Percentiles rank a stretch among this genome's conserved stretches.
Evolutionary conservation across 2,888 invertebrate species (phyloP).

Genomic region (Rhabditoides inermis): DNA sequence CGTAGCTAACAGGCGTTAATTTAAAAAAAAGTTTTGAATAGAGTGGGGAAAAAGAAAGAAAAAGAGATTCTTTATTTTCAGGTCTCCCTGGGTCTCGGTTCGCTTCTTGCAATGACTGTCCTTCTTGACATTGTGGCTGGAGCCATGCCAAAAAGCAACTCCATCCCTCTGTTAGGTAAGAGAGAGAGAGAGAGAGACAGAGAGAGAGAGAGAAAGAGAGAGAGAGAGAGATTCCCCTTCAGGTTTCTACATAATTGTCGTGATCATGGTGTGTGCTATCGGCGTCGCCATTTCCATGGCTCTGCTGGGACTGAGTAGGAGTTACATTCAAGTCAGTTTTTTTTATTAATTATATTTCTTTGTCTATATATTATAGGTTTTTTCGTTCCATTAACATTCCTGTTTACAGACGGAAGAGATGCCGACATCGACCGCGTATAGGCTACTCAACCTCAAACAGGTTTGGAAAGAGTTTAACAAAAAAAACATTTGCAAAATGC

Average conservation of each 20-base stretch:
- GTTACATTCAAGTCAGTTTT: constrained; percentile 34
- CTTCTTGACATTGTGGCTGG: constrained; percentile 43
- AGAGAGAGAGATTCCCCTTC: too few relatives aligned
- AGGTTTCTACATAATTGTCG: constrained; percentile 47
- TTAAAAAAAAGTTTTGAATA: too few relatives aligned
- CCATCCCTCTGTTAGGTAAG: constrained; percentile 41
- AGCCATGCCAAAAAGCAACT: constrained; percentile 50
- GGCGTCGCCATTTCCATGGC: constrained; percentile 49
- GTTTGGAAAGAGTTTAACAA: too few relatives aligned
- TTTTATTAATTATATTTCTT: too few relatives aligned
- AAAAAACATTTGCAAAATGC: too few relatives aligned
- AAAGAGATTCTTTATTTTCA: too few relatives aligned
- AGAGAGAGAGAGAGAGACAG: too few relatives aligned
- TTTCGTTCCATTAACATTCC: neutral
- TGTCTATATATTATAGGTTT: neutral
- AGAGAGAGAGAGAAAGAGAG: too few relatives aligned
- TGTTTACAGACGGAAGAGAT: constrained; percentile 16
- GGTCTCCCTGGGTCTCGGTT: constrained; percentile 42
- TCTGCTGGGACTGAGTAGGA: constrained; percentile 29
- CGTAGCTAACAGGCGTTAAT: too few relatives aligned
- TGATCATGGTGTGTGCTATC: constrained; percentile 47
- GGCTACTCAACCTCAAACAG: constrained; percentile 12
- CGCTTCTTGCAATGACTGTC: constrained; percentile 47
- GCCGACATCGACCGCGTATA: constrained; percentile 16
- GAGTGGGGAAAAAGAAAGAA: too few relatives aligned